These are phyloP conservation scores for Arctocebus calabarensis DNA, from an alignment of 2,797 vertebrate species.

Conservation along the genomic window DNA sequence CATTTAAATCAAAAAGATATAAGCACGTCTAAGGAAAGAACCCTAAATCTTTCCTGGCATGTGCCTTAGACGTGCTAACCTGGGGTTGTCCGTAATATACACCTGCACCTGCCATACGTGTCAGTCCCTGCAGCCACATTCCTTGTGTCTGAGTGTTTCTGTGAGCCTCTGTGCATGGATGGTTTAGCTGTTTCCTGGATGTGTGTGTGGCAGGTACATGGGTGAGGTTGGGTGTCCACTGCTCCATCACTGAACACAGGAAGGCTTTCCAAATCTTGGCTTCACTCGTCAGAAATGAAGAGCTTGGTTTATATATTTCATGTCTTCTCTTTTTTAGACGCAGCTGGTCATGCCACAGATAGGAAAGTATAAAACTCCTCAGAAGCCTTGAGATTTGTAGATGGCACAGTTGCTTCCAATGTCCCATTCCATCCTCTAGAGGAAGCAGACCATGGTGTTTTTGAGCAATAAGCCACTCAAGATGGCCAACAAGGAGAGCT, in stretches of 20 bases:
- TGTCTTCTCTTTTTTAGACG: not conserved
- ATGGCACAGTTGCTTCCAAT: slow-evolving; percentile 76
- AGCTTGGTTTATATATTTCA: not conserved
- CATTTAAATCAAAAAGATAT: slow-evolving; percentile 13
- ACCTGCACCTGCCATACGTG: not conserved
- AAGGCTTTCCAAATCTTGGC: not conserved
- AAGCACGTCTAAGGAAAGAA: not conserved
- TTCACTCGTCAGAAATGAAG: not conserved
- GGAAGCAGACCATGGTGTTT: slow-evolving; percentile 87
- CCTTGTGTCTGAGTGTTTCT: not conserved
- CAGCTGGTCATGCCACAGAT: not conserved
- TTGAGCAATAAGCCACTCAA: slow-evolving; percentile 92
- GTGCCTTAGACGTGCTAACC: not conserved
- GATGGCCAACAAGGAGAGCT: slow-evolving; percentile 91
- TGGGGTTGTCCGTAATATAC: fast-evolving
- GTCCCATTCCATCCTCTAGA: slow-evolving; percentile 88
- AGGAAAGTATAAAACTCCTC: slow-evolving; percentile 30
- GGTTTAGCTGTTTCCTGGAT: not conserved
- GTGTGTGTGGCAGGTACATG: not conserved
- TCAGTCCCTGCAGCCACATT: fast-evolving
- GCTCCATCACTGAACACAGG: not conserved
- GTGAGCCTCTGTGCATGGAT: not conserved
- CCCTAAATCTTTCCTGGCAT: not conserved
- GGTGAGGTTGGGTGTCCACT: not conserved
- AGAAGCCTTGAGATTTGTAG: slow-evolving; percentile 71